A percentile compares a stretch with the other conserved stretches of the same genome.
phyloP scores from a whole-genome alignment of 2,113 vertebrate species.

The Melierax canorus region DNA sequence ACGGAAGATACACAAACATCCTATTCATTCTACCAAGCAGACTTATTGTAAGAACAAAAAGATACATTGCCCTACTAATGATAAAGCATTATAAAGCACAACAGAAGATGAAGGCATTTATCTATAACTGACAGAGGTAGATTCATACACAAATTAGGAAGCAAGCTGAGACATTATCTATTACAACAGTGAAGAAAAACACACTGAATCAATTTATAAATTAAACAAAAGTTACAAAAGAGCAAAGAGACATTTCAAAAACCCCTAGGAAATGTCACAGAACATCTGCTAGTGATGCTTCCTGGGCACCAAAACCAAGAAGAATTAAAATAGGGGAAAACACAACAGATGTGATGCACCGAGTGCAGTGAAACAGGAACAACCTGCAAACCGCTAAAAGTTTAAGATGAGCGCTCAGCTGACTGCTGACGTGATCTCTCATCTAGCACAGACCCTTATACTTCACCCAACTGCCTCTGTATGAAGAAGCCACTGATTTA shows the following conservation, averaged over 20 bases:
- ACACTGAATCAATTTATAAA: not conserved
- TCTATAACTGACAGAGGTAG: not conserved
- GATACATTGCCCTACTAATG: not conserved
- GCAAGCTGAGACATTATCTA: not conserved
- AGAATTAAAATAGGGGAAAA: not conserved
- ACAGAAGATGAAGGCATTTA: not conserved
- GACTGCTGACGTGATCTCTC: not conserved
- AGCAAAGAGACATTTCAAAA: not conserved
- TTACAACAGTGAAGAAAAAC: not conserved
- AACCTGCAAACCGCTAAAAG: not conserved
- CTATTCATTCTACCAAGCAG: not conserved
- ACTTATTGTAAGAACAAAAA: not conserved
- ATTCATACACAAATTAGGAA: not conserved
- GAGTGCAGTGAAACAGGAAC: not conserved
- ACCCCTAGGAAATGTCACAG: not conserved
- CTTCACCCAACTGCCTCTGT: not conserved
- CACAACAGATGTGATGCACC: not conserved
- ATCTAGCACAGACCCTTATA: accelerated
- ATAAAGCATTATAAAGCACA: not conserved
- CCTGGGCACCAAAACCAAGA: not conserved
- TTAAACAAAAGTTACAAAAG: not conserved
- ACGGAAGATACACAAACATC: not conserved
- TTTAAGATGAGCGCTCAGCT: not conserved
- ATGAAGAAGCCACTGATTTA: not conserved
- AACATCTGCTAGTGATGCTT: not conserved